A percentile compares a stretch with the other conserved stretches of the same genome.
Conservation (phyloP, 1,140 invertebrate genomes). For the Drosophila bipectinata region DNA sequence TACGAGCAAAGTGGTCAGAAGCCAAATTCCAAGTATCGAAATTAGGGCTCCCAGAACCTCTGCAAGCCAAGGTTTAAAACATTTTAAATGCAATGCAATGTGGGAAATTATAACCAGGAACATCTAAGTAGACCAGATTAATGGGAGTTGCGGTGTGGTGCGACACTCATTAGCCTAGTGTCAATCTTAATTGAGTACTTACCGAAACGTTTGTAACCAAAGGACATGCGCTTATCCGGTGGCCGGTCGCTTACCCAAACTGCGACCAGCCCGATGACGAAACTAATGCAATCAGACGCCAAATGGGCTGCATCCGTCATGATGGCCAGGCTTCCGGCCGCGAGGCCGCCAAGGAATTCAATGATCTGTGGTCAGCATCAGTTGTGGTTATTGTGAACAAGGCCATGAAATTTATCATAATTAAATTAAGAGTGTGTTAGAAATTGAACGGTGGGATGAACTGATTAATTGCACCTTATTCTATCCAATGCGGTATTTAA, state of each 20-base stretch:
- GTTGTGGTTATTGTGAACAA: slow-evolving; percentile 15
- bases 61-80: slow-evolving; percentile 53
- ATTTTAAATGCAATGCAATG: slow-evolving; percentile 2
- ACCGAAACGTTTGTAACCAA: slow-evolving; percentile 92
- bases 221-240: slow-evolving; percentile 89
- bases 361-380: slow-evolving; percentile 85
- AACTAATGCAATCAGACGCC: slow-evolving; percentile 92
- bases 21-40: slow-evolving; percentile 91
- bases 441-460: not conserved
- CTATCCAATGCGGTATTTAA: not conserved
- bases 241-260: slow-evolving; percentile 88
- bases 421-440: slow-evolving; percentile 46
- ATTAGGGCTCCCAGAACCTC: slow-evolving; percentile 88
- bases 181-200: slow-evolving; percentile 45
- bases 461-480: too few species aligned
- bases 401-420: slow-evolving; percentile 63
- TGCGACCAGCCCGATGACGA: slow-evolving; percentile 91
- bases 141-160: not conserved
- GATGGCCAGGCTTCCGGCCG: slow-evolving; percentile 92
- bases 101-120: not conserved
- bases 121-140: not conserved
- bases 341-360: slow-evolving; percentile 90
- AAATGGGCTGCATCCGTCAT: slow-evolving; percentile 94
- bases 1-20: slow-evolving; percentile 93
- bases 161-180: not conserved